These are phyloP conservation scores for Florisuga fusca DNA, from an alignment of 2,797 vertebrate genomes.

Conservation along the genomic window DNA sequence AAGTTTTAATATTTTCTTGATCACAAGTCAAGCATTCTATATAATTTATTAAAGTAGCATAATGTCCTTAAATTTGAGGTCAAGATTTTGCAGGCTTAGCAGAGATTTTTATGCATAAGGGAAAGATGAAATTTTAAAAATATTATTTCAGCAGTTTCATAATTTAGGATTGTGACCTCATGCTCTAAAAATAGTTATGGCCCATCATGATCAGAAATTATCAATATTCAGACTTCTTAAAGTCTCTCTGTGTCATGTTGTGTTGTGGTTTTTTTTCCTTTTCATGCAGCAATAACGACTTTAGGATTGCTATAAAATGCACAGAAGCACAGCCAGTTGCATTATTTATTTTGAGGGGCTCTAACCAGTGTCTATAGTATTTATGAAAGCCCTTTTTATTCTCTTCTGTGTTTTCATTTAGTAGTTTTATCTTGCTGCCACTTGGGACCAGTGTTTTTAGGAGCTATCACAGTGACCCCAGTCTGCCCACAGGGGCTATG, in stretches of 20 bases:
- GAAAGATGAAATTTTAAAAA: conserved; percentile 76
- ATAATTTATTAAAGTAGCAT: conserved; percentile 75
- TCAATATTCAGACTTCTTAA: conserved; percentile 42
- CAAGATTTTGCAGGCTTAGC: conserved; percentile 73
- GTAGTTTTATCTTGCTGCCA: not conserved
- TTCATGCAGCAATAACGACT: not conserved
- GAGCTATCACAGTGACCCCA: not conserved
- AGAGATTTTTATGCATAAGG: conserved; percentile 71
- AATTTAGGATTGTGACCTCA: conserved; percentile 71
- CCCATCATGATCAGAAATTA: conserved; percentile 47
- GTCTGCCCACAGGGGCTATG: not conserved
- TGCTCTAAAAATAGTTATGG: conserved; percentile 67
- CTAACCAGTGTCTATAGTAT: not conserved
- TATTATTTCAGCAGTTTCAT: conserved; percentile 76
- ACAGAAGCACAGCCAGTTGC: not conserved
- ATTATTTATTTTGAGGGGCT: not conserved
- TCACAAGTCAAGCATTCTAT: conserved; percentile 70
- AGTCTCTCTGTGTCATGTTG: not conserved
- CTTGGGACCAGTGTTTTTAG: not conserved
- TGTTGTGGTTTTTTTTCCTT: not conserved
- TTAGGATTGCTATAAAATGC: not conserved
- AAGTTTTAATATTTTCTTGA: conserved; percentile 74
- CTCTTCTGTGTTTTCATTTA: not conserved
- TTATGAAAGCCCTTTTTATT: not conserved
- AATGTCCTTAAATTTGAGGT: conserved; percentile 76